Percentiles rank a stretch among this genome's conserved stretches.
Evolutionary conservation across 2,888 invertebrate genomes (phyloP).

Genomic region (Malthinus seriepunctatus): DNA sequence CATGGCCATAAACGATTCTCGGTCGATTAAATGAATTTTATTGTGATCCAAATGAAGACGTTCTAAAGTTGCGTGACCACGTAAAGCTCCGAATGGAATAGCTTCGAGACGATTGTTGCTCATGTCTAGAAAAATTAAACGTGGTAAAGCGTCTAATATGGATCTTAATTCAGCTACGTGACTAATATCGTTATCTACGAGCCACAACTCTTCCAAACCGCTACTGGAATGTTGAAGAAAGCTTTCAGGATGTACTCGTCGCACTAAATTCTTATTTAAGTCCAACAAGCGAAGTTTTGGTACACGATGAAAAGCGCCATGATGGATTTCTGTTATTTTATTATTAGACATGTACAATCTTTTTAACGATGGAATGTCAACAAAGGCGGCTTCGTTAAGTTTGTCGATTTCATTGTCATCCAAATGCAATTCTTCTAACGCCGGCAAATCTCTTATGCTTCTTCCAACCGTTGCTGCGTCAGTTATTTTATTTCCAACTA

Average conservation of each 20-base stretch:
- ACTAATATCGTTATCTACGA: constrained; percentile 76
- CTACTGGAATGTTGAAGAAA: constrained; percentile 75
- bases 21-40: constrained; percentile 71
- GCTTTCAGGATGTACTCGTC: constrained; percentile 79
- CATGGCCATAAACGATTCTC: constrained; percentile 82
- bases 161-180: constrained; percentile 76
- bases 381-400: constrained; percentile 77
- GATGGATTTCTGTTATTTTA: constrained; percentile 73
- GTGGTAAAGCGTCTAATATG: constrained; percentile 75
- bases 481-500: constrained; percentile 72
- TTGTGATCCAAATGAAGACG: constrained; percentile 82
- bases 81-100: constrained; percentile 76
- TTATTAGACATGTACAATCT: constrained; percentile 72
- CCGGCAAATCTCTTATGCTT: constrained; percentile 74
- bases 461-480: constrained; percentile 84
- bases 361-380: constrained; percentile 72
- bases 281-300: constrained; percentile 73
- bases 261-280: constrained; percentile 75
- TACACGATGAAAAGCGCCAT: constrained; percentile 80
- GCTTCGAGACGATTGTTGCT: constrained; percentile 77
- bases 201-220: constrained; percentile 75
- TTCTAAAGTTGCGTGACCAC: constrained; percentile 80
- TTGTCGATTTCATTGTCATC: constrained; percentile 73
- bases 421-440: constrained; percentile 69
- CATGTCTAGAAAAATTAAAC: constrained; percentile 76